These are phyloP conservation scores for Trachurus trachurus DNA, from an alignment of 2,797 vertebrate species.

Conservation along the genomic window DNA sequence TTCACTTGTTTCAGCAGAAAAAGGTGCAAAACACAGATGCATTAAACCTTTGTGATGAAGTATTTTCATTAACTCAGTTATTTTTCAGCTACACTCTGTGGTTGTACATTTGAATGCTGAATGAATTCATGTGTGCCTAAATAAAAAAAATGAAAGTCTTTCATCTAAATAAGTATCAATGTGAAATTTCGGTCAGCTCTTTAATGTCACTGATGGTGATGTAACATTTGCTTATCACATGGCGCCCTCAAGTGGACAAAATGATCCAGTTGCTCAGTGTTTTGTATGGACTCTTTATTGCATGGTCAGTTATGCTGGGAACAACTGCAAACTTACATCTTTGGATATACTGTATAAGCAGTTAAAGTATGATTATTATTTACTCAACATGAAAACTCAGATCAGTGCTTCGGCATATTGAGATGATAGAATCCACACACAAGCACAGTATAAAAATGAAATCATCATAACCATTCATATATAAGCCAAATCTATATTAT, in stretches of 20 bases:
- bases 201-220: fast-evolving
- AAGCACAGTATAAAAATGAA: constrained; percentile 21
- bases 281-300: constrained; percentile 60
- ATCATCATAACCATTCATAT: constrained; percentile 1
- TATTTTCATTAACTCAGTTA: neutral
- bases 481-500: constrained; percentile 14
- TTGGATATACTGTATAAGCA: constrained; percentile 29
- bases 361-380: neutral
- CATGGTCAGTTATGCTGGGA: constrained; percentile 15
- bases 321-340: constrained; percentile 36
- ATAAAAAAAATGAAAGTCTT: neutral
- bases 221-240: constrained; percentile 27
- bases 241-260: constrained; percentile 75
- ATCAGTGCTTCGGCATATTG: constrained; percentile 45
- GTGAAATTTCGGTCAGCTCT: fast-evolving
- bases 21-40: neutral
- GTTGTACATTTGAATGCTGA: neutral
- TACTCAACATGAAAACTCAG: constrained; percentile 6
- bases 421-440: neutral
- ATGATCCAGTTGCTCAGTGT: constrained; percentile 26
- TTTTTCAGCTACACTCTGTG: neutral
- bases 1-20: neutral
- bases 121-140: neutral
- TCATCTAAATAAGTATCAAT: neutral
- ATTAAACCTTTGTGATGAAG: neutral